A percentile compares a stretch with the other conserved stretches of the same genome.
phyloP scores from a whole-genome alignment of 2,888 invertebrate species.

The Leptinotarsa haldemani region DNA sequence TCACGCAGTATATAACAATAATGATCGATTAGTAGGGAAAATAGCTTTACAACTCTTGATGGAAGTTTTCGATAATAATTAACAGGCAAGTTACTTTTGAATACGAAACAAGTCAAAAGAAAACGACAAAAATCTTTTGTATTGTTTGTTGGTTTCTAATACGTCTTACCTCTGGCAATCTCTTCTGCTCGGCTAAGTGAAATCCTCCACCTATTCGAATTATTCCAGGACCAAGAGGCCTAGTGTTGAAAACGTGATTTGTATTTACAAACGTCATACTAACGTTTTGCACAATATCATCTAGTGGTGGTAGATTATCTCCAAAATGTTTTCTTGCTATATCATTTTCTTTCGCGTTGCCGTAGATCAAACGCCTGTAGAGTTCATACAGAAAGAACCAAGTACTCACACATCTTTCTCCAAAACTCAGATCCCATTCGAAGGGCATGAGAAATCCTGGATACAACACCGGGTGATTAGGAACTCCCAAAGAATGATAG shows the following conservation, averaged over 20 bases:
- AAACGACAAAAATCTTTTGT: neutral
- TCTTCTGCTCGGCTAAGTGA: slow-evolving; percentile 61
- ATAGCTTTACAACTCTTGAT: too few species aligned
- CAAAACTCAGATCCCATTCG: slow-evolving; percentile 57
- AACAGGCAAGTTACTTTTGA: neutral
- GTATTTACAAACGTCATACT: slow-evolving; percentile 64
- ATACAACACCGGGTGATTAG: slow-evolving; percentile 45
- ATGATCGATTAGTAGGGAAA: too few species aligned
- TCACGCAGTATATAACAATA: too few species aligned
- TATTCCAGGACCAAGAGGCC: slow-evolving; percentile 63
- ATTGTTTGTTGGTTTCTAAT: neutral
- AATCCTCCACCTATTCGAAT: slow-evolving; percentile 65
- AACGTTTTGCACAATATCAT: slow-evolving; percentile 53
- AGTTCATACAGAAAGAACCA: slow-evolving; percentile 34
- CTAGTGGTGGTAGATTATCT: slow-evolving; percentile 37
- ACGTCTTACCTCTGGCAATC: slow-evolving; percentile 57
- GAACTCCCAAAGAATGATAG: slow-evolving; percentile 48
- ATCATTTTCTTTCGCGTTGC: slow-evolving; percentile 35
- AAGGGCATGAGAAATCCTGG: slow-evolving; percentile 47
- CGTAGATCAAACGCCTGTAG: slow-evolving; percentile 23
- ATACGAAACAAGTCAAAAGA: neutral
- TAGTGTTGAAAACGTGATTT: slow-evolving; percentile 61
- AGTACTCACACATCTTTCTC: slow-evolving; percentile 54
- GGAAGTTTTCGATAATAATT: too few species aligned
- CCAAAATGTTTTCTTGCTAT: slow-evolving; percentile 49